Percentiles rank a stretch among this genome's conserved stretches.
Evolutionary conservation across 2,888 invertebrate species (phyloP).

Genomic region (Drosophila tripunctata): DNA sequence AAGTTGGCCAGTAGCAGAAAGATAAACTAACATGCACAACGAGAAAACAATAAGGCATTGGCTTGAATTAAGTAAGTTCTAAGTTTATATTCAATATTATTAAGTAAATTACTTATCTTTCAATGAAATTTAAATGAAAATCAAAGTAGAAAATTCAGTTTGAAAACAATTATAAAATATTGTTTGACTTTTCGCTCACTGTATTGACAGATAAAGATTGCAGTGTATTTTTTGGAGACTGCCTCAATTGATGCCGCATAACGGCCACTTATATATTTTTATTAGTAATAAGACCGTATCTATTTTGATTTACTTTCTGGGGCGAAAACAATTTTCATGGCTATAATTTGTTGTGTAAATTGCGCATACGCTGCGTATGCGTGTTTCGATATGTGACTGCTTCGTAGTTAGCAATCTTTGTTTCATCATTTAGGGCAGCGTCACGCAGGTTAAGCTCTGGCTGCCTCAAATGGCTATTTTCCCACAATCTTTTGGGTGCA

Average conservation of each 20-base stretch:
- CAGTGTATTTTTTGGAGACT: slow-evolving; percentile 56
- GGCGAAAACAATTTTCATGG: slow-evolving; percentile 60
- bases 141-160: no score
- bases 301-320: slow-evolving; percentile 65
- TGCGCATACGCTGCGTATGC: slow-evolving; percentile 49
- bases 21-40: not conserved
- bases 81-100: no score
- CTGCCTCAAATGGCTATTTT: slow-evolving; percentile 30
- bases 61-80: no score
- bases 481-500: slow-evolving; percentile 38
- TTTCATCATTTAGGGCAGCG: slow-evolving; percentile 18
- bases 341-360: slow-evolving; percentile 50
- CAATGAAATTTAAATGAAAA: no score
- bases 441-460: slow-evolving; percentile 46
- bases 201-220: slow-evolving; percentile 26
- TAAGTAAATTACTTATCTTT: no score
- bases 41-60: no score
- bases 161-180: no score
- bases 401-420: slow-evolving; percentile 25
- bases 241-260: slow-evolving; percentile 65
- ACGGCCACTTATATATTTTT: slow-evolving; percentile 77
- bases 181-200: no score
- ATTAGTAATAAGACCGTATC: slow-evolving; percentile 58
- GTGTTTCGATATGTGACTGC: not conserved
- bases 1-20: not conserved